Evolutionary conservation across 2,888 invertebrate species (phyloP).

Genomic region (Hylaea fasciaria): DNA sequence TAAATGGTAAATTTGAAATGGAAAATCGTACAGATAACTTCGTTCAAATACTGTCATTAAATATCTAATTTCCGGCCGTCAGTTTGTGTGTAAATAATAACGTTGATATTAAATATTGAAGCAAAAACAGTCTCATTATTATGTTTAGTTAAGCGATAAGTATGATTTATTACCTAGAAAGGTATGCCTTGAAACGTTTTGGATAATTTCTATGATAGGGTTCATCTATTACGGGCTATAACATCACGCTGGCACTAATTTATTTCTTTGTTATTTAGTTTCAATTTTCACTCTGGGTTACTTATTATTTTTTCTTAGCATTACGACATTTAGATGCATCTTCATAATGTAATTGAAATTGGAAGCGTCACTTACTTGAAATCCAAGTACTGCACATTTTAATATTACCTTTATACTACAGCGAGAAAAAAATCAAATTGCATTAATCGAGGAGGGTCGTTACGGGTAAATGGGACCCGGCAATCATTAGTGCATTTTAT

Average conservation of each 20-base stretch:
- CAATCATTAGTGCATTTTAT: slow-evolving; percentile 76
- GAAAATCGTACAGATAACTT: slow-evolving; percentile 15
- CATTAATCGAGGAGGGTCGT: slow-evolving; percentile 58
- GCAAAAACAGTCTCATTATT: slow-evolving; percentile 44
- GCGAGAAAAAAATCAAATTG: slow-evolving; percentile 45
- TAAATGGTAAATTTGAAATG: slow-evolving; percentile 25
- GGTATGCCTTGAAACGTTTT: slow-evolving; percentile 7
- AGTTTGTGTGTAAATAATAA: slow-evolving; percentile 45
- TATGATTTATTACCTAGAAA: slow-evolving; percentile 33
- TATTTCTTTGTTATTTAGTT: neutral
- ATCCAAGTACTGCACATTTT: too few relatives aligned
- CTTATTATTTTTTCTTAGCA: too few relatives aligned
- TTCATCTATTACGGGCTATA: too few relatives aligned
- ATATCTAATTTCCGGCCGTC: slow-evolving; percentile 62
- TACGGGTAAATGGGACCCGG: slow-evolving; percentile 47
- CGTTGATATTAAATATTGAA: slow-evolving; percentile 45
- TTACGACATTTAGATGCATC: too few relatives aligned
- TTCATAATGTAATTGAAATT: too few relatives aligned
- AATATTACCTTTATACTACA: neutral
- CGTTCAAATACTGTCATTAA: slow-evolving; percentile 46
- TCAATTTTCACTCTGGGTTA: too few relatives aligned
- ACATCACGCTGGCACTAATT: neutral
- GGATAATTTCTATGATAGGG: neutral
- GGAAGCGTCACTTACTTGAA: too few relatives aligned
- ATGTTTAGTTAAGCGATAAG: slow-evolving; percentile 42